Evolutionary conservation across 2,888 invertebrate species (phyloP), one percentile per base, ranked within the genome.

Genomic region (Loripinus fragilis): DNA sequence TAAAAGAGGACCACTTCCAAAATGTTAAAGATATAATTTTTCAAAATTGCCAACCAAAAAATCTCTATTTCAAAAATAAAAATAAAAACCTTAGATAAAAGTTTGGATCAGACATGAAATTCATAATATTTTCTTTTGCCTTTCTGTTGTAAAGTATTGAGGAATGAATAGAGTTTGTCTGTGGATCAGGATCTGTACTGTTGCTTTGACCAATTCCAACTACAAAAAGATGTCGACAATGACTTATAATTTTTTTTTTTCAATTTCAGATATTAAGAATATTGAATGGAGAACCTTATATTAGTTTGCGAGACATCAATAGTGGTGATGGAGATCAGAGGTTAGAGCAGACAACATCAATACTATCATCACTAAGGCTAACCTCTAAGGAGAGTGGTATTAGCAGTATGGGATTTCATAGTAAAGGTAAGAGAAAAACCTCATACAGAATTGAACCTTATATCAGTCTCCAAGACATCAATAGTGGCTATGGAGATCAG

Each of bases 221-320:
- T n/a, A n/a, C n/a, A n/a, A n/a, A n/a, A n/a, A n/a, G n/a, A n/a
- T n/a, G n/a, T n/a, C n/a, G n/a, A n/a, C n/a, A n/a, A n/a, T n/a
- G n/a, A n/a, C n/a, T n/a, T 15, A 15, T 41, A 15, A 41, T 10
- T 41, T 41, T 45, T 45, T 8, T 52, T 52, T 52, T 15, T 48
- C 48, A 17, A 28, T 55, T 67, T 2, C 72, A 90, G 90, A 88
- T 90, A 38, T 55, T 89, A 60, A 68, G 87, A 55, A 81, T 90
- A 42, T 70, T 90, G 66, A 83, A 86, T 71, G 90, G 90, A 42
- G 89, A 89, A 42, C 87, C 87, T 5, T 90, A 89, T 68, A 74
- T 78, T 0, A 82, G 71, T 73, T 45, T 80, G 23, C 68, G 65
- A 38, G 71, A 66, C 25, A 23, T 38, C 10, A 76, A 78, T 0